Percentiles rank a stretch among this genome's conserved stretches.
These are phyloP conservation scores for Oostethus manadensis DNA, from an alignment of 2,113 vertebrate species.

Conservation along the genomic window DNA sequence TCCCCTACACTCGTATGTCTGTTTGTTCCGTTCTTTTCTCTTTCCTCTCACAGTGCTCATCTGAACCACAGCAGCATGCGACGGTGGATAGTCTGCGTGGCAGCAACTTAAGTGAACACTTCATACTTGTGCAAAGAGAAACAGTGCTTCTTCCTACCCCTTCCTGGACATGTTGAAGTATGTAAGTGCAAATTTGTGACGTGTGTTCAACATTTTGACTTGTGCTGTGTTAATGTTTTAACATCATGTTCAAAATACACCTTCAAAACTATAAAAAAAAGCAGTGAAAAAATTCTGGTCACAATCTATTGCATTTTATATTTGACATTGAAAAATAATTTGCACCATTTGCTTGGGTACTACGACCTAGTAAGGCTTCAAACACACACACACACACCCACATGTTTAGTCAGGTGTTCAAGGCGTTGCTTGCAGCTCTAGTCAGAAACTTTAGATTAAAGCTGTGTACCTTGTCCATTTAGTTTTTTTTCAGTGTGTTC, in stretches of 20 bases:
- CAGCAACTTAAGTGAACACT: slow-evolving; percentile 34
- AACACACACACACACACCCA: too few relatives aligned
- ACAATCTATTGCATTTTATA: neutral
- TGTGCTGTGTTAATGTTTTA: too few relatives aligned
- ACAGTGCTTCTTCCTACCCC: neutral
- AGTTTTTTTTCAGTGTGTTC: neutral
- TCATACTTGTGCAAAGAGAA: slow-evolving; percentile 4
- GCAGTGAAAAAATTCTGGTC: neutral
- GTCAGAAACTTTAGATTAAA: neutral
- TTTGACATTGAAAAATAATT: neutral
- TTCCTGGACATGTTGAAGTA: too few relatives aligned
- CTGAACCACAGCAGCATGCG: slow-evolving; percentile 9
- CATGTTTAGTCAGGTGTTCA: too few relatives aligned
- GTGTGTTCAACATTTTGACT: too few relatives aligned
- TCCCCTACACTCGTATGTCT: slow-evolving; percentile 25
- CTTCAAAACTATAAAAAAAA: too few relatives aligned
- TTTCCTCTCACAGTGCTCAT: slow-evolving; percentile 17
- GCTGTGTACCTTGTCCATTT: neutral
- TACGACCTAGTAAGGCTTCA: too few relatives aligned
- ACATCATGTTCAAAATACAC: too few relatives aligned
- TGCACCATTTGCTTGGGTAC: too few relatives aligned
- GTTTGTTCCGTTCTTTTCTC: slow-evolving; percentile 15
- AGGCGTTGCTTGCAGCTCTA: too few relatives aligned
- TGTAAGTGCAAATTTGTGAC: too few relatives aligned
- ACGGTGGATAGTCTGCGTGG: slow-evolving; percentile 32